These are phyloP conservation scores for Ophraella communa DNA, from an alignment of 2,888 invertebrate genomes.

Conservation along the genomic window DNA sequence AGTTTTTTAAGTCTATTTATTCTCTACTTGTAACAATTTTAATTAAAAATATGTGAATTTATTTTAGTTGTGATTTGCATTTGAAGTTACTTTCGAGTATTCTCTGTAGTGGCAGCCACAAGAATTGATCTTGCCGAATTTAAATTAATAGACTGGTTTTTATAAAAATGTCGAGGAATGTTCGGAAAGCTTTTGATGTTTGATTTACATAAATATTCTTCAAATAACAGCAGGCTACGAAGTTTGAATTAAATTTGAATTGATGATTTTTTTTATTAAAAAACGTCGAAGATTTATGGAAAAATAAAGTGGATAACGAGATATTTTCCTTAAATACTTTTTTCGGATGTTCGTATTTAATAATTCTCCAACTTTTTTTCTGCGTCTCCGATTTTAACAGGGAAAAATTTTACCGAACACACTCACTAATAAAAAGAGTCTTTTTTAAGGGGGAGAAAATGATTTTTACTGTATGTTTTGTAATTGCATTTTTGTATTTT, in stretches of 20 bases:
- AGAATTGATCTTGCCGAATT: too few species aligned
- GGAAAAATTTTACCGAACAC: too few species aligned
- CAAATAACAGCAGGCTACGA: conserved; percentile 3
- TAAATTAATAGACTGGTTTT: conserved; percentile 26
- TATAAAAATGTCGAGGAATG: conserved; percentile 17
- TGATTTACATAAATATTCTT: conserved; percentile 32
- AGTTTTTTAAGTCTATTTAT: too few species aligned
- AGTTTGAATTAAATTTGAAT: conserved; percentile 8
- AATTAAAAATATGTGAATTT: too few species aligned
- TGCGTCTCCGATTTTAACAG: neutral
- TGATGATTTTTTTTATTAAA: conserved; percentile 16
- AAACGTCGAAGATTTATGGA: conserved; percentile 23
- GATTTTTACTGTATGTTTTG: too few species aligned
- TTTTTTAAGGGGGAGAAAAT: too few species aligned
- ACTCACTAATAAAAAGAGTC: too few species aligned
- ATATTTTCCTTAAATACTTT: conserved; percentile 17
- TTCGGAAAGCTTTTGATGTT: conserved; percentile 28
- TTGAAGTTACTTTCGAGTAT: too few species aligned
- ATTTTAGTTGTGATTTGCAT: too few species aligned
- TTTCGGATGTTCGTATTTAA: neutral
- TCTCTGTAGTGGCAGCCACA: too few species aligned
- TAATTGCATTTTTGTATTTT: too few species aligned
- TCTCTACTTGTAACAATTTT: too few species aligned
- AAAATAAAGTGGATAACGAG: conserved; percentile 24
- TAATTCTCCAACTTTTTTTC: neutral